Conservation (phyloP, 2,888 invertebrate species). For the Napeogenes inachia region DNA sequence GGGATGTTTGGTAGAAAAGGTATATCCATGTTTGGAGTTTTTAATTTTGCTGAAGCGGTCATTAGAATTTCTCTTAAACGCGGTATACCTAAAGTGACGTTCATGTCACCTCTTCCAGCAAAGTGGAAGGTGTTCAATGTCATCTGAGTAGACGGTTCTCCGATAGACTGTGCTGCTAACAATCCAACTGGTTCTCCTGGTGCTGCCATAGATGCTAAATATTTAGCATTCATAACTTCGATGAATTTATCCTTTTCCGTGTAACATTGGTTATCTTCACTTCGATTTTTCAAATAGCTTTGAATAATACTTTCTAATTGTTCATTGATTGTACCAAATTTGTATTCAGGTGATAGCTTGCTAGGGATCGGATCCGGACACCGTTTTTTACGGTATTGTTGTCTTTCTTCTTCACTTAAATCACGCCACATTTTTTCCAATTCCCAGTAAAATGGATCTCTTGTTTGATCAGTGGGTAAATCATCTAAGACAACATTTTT, state of each 20-base stretch:
- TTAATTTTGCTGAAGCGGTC: constrained; percentile 94
- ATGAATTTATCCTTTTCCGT: constrained; percentile 75
- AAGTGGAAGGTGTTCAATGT: constrained; percentile 99
- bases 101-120: constrained; percentile 99
- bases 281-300: constrained; percentile 73
- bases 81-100: constrained; percentile 99
- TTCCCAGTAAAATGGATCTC: constrained; percentile 78
- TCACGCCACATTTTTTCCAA: constrained; percentile 82
- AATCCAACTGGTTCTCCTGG: constrained; percentile 98
- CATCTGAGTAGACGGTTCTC: constrained; percentile 99
- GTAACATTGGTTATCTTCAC: constrained; percentile 44
- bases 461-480: constrained; percentile 71
- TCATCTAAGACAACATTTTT: constrained; percentile 66
- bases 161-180: constrained; percentile 97
- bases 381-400: constrained; percentile 70
- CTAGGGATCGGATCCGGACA: constrained; percentile 88
- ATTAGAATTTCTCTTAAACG: constrained; percentile 97
- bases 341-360: constrained; percentile 82
- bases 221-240: constrained; percentile 86
- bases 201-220: constrained; percentile 85
- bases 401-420: constrained; percentile 77
- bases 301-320: constrained; percentile 83
- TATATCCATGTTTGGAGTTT: constrained; percentile 97
- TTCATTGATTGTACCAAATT: constrained; percentile 92
- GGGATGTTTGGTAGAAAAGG: constrained; percentile 81